Evolutionary conservation across 2,113 vertebrate genomes (phyloP), one percentile per base, ranked within the genome.

Genomic region (Gallinago media): DNA sequence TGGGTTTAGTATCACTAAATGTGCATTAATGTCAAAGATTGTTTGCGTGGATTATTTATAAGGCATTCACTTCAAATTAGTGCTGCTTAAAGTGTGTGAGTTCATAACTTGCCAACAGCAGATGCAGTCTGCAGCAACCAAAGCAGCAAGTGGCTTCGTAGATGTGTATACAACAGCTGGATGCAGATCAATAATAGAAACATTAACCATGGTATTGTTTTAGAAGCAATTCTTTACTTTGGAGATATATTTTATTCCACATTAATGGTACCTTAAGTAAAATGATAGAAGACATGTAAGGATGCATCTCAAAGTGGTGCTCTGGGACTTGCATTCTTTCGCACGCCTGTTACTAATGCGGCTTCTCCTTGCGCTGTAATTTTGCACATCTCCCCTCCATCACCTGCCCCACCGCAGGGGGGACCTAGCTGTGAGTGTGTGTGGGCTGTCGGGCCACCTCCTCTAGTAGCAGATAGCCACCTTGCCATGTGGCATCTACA

Each of bases 21-120:
- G 88, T 96, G 89, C 88, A 87, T 95, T 97, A 96, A 96, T 55
- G 66, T 95, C 92, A 96, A 87, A 95, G 91, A 88, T 70, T 90
- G 85, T 95, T 94, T 87, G 81, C 0, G 38, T 97, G 94, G 97
- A 97, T 98, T 97, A 97, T 97, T 97, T 97, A 97, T 96, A 97
- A 96, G 95, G 91, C 66, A 77, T 94, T 98, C 94, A 89, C 94
- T 97, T 98, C 94, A 95, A 98, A 95, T 96, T 96, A 97, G 88
- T 81, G 36, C 90, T 91, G 65, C 95, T 97, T 97, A 97, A 96
- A 95, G 93, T 46, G 62, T 34, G 46, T 75, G 90, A 94, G 92
- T 92, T 96, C 54, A 50, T 85, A 91, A 81, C 84, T 96, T 96
- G 97, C 96, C 96, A 95, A 72, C 46, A 92, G 88, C 90, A 94